Evolutionary conservation across 2,888 invertebrate species (phyloP).

Genomic region (Calameuta idolon): DNA sequence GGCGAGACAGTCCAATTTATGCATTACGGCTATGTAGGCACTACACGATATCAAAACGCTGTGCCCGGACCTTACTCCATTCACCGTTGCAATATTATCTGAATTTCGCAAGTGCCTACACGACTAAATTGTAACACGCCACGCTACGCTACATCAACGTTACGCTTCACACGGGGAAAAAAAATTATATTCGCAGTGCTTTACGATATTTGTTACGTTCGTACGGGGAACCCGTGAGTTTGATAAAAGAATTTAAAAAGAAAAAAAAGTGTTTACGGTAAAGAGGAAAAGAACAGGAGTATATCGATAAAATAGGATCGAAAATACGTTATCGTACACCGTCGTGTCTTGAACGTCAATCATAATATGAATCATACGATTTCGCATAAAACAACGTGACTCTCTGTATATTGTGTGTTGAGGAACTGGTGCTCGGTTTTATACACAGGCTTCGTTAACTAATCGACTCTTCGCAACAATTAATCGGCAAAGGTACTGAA

Average conservation of each 20-base stretch:
- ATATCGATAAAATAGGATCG: neutral
- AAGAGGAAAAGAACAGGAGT: neutral
- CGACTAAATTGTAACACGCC: conserved; percentile 45
- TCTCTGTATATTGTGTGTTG: neutral
- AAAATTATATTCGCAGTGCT: neutral
- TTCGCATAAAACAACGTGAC: neutral
- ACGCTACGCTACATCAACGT: conserved; percentile 20
- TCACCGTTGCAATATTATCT: conserved; percentile 51
- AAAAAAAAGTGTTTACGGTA: neutral
- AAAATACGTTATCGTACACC: neutral
- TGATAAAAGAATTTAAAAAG: neutral
- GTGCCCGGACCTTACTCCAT: conserved; percentile 54
- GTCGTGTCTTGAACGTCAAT: neutral
- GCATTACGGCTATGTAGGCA: conserved; percentile 68
- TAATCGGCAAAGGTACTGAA: neutral
- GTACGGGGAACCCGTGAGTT: conserved; percentile 3
- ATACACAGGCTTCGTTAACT: neutral
- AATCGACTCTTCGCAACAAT: neutral
- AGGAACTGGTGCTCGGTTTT: neutral
- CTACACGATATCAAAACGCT: conserved; percentile 60
- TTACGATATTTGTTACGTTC: conserved; percentile 20
- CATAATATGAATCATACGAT: neutral
- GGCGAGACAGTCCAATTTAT: conserved; percentile 67
- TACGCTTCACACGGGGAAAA: neutral
- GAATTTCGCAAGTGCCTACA: conserved; percentile 60